A percentile compares a stretch with the other conserved stretches of the same genome.
Conservation (phyloP, 1,140 invertebrate species). For the Drosophila sulfurigaster region DNA sequence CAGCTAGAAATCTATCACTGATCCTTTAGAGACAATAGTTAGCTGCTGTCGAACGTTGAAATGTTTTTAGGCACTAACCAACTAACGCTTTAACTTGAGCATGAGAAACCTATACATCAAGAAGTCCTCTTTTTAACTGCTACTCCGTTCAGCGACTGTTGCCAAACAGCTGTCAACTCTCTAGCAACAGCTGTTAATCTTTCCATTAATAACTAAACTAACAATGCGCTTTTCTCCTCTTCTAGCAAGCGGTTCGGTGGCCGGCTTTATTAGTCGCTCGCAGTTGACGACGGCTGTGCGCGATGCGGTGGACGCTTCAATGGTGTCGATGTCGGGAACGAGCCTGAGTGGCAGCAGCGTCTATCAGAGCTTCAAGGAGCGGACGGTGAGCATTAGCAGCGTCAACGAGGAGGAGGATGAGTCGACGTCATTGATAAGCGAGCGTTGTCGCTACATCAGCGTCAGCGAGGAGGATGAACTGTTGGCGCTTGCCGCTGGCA, state of each 20-base stretch:
- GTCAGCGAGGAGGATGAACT: conserved; percentile 80
- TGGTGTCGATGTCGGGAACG: conserved; percentile 22
- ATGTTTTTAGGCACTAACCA: no score
- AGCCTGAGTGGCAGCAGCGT: conserved; percentile 41
- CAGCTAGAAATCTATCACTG: no score
- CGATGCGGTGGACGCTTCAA: conserved; percentile 52
- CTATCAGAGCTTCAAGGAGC: conserved; percentile 73
- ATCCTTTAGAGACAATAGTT: no score
- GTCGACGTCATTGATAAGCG: conserved; percentile 67
- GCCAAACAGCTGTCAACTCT: not conserved
- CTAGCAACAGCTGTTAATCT: conserved; percentile 12
- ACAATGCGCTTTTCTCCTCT: not conserved
- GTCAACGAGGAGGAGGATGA: conserved; percentile 82
- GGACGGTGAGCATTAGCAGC: conserved; percentile 77
- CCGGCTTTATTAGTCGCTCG: conserved; percentile 14
- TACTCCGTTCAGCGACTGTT: conserved; percentile 1
- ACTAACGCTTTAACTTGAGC: no score
- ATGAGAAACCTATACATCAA: no score
- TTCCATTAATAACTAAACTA: not conserved
- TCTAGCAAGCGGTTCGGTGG: conserved; percentile 34
- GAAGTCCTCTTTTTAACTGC: not conserved
- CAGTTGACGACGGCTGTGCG: conserved; percentile 15
- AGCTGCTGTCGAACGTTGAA: no score
- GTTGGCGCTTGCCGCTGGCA: conserved; percentile 37
- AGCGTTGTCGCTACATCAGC: conserved; percentile 80